Evolutionary conservation across 1,140 invertebrate genomes (phyloP).

Genomic region (Drosophila teissieri): DNA sequence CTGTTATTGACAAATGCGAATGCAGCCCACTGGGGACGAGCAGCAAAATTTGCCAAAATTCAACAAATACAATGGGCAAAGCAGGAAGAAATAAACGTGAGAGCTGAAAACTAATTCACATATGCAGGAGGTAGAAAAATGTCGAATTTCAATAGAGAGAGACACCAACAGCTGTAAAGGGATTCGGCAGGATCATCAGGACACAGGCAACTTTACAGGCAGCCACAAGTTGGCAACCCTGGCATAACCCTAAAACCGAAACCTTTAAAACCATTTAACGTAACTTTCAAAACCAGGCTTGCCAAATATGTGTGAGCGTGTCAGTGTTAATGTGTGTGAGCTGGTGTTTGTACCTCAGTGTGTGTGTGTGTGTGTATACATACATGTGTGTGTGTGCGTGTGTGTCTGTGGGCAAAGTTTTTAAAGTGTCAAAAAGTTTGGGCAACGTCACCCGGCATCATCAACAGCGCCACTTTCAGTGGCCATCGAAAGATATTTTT

Average conservation of each 20-base stretch:
- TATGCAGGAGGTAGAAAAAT: neutral
- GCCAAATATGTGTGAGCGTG: slow-evolving; percentile 16
- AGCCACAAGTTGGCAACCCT: slow-evolving; percentile 27
- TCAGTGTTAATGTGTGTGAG: neutral
- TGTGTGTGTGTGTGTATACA: neutral
- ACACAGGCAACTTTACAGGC: slow-evolving; percentile 23
- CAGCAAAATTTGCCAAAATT: slow-evolving; percentile 1
- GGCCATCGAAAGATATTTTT: slow-evolving; percentile 24
- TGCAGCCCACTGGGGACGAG: neutral
- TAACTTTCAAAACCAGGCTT: slow-evolving; percentile 59
- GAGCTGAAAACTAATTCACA: slow-evolving; percentile 5
- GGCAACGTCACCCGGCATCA: slow-evolving; percentile 58
- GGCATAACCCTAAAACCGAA: slow-evolving; percentile 44
- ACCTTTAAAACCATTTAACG: slow-evolving; percentile 68
- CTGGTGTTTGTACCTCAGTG: neutral
- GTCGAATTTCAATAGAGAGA: slow-evolving; percentile 8
- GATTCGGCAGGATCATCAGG: slow-evolving; percentile 6
- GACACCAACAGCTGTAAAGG: neutral
- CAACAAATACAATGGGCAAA: slow-evolving; percentile 3
- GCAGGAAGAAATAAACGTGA: slow-evolving; percentile 1
- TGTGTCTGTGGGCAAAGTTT: slow-evolving; percentile 51
- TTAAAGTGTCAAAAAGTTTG: slow-evolving; percentile 71
- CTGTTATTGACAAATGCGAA: slow-evolving; percentile 47
- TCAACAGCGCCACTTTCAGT: slow-evolving; percentile 60
- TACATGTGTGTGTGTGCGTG: neutral